phyloP scores from a whole-genome alignment of 2,113 vertebrate genomes.

The Corythornis cristatus region DNA sequence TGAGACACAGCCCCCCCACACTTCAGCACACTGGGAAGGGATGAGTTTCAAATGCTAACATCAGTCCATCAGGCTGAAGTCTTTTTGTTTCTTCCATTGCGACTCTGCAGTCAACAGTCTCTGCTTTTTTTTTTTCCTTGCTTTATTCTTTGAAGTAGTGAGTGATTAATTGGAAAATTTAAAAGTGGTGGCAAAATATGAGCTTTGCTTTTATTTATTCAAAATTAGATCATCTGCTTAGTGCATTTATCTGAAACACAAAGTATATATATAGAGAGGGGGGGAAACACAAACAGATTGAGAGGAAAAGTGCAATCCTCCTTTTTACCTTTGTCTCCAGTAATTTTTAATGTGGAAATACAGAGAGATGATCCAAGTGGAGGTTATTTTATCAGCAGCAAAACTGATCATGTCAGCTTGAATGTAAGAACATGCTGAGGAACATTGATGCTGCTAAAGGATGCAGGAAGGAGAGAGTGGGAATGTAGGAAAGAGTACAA shows the following conservation, averaged over 20 bases:
- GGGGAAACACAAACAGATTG: not conserved
- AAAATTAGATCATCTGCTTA: not conserved
- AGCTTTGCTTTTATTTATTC: not conserved
- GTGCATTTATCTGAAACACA: not conserved
- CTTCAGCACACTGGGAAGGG: not conserved
- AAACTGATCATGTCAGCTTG: not conserved
- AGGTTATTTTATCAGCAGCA: not conserved
- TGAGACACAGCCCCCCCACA: not conserved
- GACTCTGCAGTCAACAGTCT: not conserved
- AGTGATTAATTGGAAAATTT: not conserved
- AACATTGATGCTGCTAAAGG: not conserved
- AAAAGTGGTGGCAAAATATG: not conserved
- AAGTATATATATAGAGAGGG: rapidly evolving
- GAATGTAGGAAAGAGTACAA: not conserved
- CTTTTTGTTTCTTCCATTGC: not conserved
- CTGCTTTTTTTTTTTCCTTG: not conserved
- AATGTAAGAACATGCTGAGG: not conserved
- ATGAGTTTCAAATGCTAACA: not conserved
- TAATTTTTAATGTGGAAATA: not conserved
- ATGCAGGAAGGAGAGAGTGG: not conserved
- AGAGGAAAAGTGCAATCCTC: not conserved
- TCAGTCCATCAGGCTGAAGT: not conserved
- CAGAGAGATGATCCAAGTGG: not conserved
- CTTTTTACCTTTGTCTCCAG: not conserved
- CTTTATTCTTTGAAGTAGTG: not conserved